phyloP scores from a whole-genome alignment of 2,888 invertebrate species.

The Corbicula japonica region DNA sequence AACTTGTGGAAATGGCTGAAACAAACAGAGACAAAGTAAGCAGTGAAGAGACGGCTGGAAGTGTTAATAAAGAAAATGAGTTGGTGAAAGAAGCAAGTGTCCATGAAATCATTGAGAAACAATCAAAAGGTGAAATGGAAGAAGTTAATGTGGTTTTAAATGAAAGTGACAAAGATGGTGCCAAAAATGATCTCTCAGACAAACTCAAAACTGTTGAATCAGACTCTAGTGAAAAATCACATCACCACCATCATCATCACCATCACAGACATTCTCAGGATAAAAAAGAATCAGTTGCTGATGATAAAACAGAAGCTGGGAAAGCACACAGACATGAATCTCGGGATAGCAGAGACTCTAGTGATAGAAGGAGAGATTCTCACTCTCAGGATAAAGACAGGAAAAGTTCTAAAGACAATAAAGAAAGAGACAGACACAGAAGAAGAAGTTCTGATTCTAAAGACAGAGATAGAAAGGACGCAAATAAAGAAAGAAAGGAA shows the following conservation, averaged over 20 bases:
- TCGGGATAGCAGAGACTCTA: slow-evolving; percentile 4
- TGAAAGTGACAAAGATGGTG: slow-evolving; percentile 6
- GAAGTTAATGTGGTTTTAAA: neutral
- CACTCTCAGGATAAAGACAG: slow-evolving; percentile 37
- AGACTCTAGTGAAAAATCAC: slow-evolving; percentile 40
- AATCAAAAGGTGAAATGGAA: neutral
- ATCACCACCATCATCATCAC: slow-evolving; percentile 54
- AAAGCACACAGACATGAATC: slow-evolving; percentile 16
- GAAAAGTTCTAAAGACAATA: slow-evolving; percentile 30
- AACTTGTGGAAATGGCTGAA: neutral
- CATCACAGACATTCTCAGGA: slow-evolving; percentile 56
- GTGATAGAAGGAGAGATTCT: slow-evolving; percentile 42
- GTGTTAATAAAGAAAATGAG: slow-evolving; percentile 13
- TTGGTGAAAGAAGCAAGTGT: neutral
- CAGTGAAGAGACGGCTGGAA: neutral
- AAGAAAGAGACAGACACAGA: slow-evolving; percentile 18
- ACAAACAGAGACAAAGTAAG: neutral
- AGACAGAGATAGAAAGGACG: slow-evolving; percentile 14
- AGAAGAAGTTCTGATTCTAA: slow-evolving; percentile 1
- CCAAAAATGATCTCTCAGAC: slow-evolving; percentile 23
- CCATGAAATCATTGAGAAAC: neutral
- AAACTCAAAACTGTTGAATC: slow-evolving; percentile 47
- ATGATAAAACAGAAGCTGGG: slow-evolving; percentile 37
- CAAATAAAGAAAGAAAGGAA: slow-evolving; percentile 3
- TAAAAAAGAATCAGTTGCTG: slow-evolving; percentile 48